A percentile compares a stretch with the other conserved stretches of the same genome.
Evolutionary conservation across 2,888 invertebrate species (phyloP).

Genomic region (Lepidochitona cinerea): DNA sequence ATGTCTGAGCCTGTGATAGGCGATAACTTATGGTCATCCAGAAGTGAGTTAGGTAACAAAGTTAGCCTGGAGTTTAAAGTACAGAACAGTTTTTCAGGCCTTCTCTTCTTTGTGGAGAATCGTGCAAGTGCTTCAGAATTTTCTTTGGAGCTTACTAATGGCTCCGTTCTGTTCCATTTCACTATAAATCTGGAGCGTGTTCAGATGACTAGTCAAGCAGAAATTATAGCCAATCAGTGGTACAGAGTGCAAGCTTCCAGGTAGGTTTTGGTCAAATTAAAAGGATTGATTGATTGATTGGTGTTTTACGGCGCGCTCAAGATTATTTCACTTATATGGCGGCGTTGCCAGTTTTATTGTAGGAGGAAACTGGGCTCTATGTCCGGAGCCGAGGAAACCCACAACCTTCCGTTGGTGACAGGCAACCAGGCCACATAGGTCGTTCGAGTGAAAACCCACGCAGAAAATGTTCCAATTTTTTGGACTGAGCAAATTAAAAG

Average conservation of each 20-base stretch:
- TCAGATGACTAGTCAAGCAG: slow-evolving; percentile 20
- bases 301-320: no score
- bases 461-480: no score
- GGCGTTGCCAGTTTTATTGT: no score
- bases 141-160: slow-evolving; percentile 33
- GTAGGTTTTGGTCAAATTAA: no score
- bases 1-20: slow-evolving; percentile 13
- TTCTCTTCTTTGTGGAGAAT: slow-evolving; percentile 45
- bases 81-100: slow-evolving; percentile 15
- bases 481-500: no score
- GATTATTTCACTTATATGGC: no score
- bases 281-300: no score
- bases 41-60: slow-evolving; percentile 24
- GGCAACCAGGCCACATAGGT: no score
- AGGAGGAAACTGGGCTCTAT: no score
- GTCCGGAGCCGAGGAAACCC: no score
- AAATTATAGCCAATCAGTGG: slow-evolving; percentile 39
- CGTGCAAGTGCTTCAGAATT: slow-evolving; percentile 27
- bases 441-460: no score
- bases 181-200: slow-evolving; percentile 23
- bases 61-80: slow-evolving; percentile 36
- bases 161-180: slow-evolving; percentile 38
- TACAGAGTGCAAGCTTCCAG: slow-evolving; percentile 41
- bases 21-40: slow-evolving; percentile 16
- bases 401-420: no score